Conservation (phyloP, 2,888 invertebrate genomes). For the Agrochola litura region DNA sequence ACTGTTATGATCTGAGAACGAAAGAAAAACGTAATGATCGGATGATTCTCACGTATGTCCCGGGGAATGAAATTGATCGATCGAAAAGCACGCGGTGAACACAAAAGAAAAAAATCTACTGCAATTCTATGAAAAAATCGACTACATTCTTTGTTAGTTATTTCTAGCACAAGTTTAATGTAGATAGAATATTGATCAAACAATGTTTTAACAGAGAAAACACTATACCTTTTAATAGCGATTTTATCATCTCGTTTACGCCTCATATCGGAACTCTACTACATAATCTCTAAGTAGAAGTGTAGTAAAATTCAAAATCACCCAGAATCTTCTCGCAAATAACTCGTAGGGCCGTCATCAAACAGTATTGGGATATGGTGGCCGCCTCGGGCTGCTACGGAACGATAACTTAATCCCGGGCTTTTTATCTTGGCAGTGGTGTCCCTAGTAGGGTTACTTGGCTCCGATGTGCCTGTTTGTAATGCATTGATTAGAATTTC, state of each 20-base stretch:
- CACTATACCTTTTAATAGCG: slow-evolving; percentile 12
- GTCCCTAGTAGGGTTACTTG: slow-evolving; percentile 56
- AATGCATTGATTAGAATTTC: slow-evolving; percentile 66
- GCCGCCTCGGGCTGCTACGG: slow-evolving; percentile 65
- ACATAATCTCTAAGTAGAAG: slow-evolving; percentile 48
- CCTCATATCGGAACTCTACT: slow-evolving; percentile 40
- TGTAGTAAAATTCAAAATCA: slow-evolving; percentile 64
- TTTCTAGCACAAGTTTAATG: background rate
- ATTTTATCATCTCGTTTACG: slow-evolving; percentile 42
- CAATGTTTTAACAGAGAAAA: slow-evolving; percentile 7
- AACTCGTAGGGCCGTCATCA: slow-evolving; percentile 68
- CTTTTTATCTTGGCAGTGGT: slow-evolving; percentile 74
- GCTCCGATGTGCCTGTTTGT: slow-evolving; percentile 62
- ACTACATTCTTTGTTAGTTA: background rate
- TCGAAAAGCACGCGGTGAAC: background rate
- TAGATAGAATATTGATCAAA: slow-evolving; percentile 12
- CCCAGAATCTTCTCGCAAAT: slow-evolving; percentile 62
- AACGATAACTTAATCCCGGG: slow-evolving; percentile 80
- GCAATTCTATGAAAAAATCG: no score
- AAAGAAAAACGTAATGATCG: slow-evolving; percentile 42
- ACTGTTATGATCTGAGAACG: slow-evolving; percentile 54
- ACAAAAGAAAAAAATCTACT: background rate
- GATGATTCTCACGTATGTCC: slow-evolving; percentile 45
- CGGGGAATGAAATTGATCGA: slow-evolving; percentile 40
- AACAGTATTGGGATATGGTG: slow-evolving; percentile 70